Base-by-base conservation (phyloP, 2,797 vertebrate species). In the Sebastes steindachneri region DNA sequence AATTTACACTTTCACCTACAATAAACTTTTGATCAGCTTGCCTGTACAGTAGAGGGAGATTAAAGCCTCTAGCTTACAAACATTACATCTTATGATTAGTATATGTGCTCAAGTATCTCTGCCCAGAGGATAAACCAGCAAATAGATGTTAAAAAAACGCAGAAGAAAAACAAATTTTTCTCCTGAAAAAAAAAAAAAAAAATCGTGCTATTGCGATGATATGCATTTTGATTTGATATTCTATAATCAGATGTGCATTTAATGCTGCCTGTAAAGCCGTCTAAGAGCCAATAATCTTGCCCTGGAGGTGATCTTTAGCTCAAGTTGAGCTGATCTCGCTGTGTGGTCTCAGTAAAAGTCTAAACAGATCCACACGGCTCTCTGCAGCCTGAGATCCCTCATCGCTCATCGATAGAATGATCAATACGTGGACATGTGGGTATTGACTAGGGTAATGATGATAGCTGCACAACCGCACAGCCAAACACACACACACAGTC, bases 391-490 rank as follows among this genome's bases (percentile, higher is more conserved):
- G 88, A 94, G 95, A 95, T 95, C 92, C 87, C 89, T 94, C 95
- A 93, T 90, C 81, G 85, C 92, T 93, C 94, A 95, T 96, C 93
- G 86, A 96, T 96, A 90, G 65, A 58, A 68, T 92, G 94, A 95
- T 96, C 95, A 94, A 96, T 96, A 95, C 84, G 80, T 90, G 90
- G 93, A 95, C 94, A 94, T 95, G 94, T 94, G 94, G 94, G 91
- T 95, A 95, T 96, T 91, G 95, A 96, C 95, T 91, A 92, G 85
- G 75, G 92, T 96, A 95, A 96, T 95, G 94, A 95, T 95, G 94
- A 95, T 94, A 95, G 94, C 89, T 93, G 87, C 86, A 88, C 92
- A 91, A 88, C 90, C 80, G 1, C 84, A 87, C 77, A 17, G 29
- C 33, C 83, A 33, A 3, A 35, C 35, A 70, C 71, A 79, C 83